Evolutionary conservation across 1,140 invertebrate species (phyloP).

Genomic region (Drosophila guanche): DNA sequence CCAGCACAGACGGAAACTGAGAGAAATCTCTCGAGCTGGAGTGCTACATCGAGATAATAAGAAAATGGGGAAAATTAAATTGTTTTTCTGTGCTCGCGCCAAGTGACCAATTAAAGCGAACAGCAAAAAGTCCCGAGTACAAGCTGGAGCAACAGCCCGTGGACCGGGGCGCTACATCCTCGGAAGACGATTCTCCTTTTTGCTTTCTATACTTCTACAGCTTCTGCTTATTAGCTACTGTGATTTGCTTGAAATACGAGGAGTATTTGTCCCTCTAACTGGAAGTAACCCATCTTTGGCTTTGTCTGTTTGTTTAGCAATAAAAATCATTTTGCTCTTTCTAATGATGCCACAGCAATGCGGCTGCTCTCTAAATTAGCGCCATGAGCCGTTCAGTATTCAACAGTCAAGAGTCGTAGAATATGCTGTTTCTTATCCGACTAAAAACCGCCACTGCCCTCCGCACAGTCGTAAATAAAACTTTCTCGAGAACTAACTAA

Average conservation of each 20-base stretch:
- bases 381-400: conserved; percentile 46
- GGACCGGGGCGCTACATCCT: conserved; percentile 14
- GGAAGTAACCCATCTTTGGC: neutral
- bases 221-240: conserved; percentile 44
- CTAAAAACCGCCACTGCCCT: conserved; percentile 1
- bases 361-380: conserved; percentile 58
- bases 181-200: conserved; percentile 26
- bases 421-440: conserved; percentile 14
- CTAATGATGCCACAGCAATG: conserved; percentile 63
- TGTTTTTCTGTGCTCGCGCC: conserved; percentile 74
- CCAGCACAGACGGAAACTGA: conserved; percentile 12
- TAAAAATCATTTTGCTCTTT: conserved; percentile 73
- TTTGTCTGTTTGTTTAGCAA: conserved; percentile 67
- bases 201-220: conserved; percentile 8
- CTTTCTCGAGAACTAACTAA: conserved; percentile 62
- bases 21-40: conserved; percentile 31
- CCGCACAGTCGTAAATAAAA: conserved; percentile 66
- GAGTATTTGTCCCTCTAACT: conserved; percentile 27
- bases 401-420: conserved; percentile 22
- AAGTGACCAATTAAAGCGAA: conserved; percentile 78
- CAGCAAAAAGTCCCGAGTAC: conserved; percentile 55
- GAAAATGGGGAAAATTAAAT: conserved; percentile 79
- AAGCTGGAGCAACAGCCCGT: conserved; percentile 38
- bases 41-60: conserved; percentile 77
- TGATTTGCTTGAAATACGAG: conserved; percentile 52